phyloP scores from a whole-genome alignment of 2,797 vertebrate genomes.

The Cyclura pinguis region DNA sequence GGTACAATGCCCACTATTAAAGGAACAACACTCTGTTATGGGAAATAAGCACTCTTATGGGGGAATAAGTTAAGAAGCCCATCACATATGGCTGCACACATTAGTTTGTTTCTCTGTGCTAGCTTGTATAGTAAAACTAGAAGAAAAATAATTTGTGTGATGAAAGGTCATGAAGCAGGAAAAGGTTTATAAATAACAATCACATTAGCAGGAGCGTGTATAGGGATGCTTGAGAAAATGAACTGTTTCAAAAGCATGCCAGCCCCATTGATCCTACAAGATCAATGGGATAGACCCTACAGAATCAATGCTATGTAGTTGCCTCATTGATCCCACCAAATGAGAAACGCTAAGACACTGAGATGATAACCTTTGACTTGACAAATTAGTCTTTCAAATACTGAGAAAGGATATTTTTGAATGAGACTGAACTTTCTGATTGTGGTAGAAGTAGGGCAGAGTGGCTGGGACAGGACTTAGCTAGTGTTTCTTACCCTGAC shows the following conservation, averaged over 20 bases:
- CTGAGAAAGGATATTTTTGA: not conserved
- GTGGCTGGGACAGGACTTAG: not conserved
- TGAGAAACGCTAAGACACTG: not conserved
- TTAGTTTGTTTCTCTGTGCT: conserved; percentile 8
- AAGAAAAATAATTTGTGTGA: not conserved
- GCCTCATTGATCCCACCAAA: conserved; percentile 18
- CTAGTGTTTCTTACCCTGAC: not conserved
- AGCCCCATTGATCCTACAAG: not conserved
- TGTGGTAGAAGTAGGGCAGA: not conserved
- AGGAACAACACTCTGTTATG: not conserved
- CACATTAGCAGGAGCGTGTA: conserved; percentile 9
- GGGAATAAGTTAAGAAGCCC: not conserved
- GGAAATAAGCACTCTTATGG: conserved; percentile 29
- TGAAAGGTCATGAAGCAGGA: not conserved
- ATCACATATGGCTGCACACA: not conserved
- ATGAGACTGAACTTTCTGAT: not conserved
- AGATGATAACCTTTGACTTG: conserved; percentile 1
- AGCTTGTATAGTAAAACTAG: not conserved
- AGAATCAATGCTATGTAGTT: conserved; percentile 9
- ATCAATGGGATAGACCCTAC: conserved; percentile 4
- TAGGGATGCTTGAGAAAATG: conserved; percentile 1
- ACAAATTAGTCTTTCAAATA: not conserved
- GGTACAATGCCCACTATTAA: conserved; percentile 23
- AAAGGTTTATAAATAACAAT: not conserved
- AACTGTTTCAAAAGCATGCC: not conserved